Evolutionary conservation across 2,113 vertebrate genomes (phyloP).

Genomic region (Hippocampus comes): DNA sequence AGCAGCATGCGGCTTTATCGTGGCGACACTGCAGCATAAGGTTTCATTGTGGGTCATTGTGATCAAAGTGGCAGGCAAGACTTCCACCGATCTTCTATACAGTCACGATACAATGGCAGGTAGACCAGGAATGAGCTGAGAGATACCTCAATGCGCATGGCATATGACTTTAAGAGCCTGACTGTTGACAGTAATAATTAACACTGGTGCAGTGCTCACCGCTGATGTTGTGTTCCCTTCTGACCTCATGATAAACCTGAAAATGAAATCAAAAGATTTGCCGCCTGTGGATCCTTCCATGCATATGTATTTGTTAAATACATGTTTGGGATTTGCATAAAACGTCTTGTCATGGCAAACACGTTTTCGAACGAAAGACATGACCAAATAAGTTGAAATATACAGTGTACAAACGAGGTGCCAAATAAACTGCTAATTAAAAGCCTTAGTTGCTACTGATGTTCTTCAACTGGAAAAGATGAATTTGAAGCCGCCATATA

Average conservation of each 20-base stretch:
- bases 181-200: constrained; percentile 42
- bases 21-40: background rate
- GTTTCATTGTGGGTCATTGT: background rate
- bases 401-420: too few relatives aligned
- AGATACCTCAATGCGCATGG: background rate
- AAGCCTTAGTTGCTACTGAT: background rate
- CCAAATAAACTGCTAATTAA: too few relatives aligned
- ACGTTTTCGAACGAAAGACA: background rate
- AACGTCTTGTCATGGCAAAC: background rate
- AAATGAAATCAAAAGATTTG: constrained; percentile 43
- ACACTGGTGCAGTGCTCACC: constrained; percentile 10
- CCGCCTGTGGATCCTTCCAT: background rate
- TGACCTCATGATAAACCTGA: constrained; percentile 47
- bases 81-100: background rate
- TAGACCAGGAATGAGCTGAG: background rate
- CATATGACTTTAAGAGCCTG: background rate
- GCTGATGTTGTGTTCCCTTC: constrained; percentile 24
- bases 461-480: background rate
- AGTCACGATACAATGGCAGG: background rate
- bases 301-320: constrained; percentile 8
- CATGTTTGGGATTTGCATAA: background rate
- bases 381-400: background rate
- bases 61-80: background rate
- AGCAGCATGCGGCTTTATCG: too few relatives aligned
- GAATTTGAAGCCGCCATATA: too few relatives aligned